Evolutionary conservation across 92 coral and sea anemone species (phyloP).

Genomic region (Siderastrea radians): DNA sequence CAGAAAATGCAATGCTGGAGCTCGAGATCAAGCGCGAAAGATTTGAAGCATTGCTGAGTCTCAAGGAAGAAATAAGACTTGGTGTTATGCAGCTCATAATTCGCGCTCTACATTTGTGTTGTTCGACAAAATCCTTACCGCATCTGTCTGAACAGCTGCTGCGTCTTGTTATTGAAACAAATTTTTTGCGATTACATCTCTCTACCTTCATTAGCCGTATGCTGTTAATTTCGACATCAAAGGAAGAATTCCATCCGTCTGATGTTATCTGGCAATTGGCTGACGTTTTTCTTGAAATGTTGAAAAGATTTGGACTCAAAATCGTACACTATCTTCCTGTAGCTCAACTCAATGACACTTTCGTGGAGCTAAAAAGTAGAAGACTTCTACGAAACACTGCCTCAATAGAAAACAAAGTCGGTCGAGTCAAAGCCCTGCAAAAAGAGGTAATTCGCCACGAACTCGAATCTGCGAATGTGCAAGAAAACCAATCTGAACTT

Average conservation of each 20-base stretch:
- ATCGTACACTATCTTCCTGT: constrained; percentile 62
- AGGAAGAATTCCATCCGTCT: background rate
- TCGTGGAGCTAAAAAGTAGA: constrained; percentile 10
- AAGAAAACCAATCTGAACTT: constrained; percentile 1
- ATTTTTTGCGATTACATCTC: constrained; percentile 2
- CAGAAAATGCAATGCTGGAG: constrained; percentile 31
- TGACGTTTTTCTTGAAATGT: constrained; percentile 21
- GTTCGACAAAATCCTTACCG: background rate
- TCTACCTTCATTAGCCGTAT: constrained; percentile 32
- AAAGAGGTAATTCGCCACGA: constrained; percentile 33
- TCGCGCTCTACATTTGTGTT: constrained; percentile 9
- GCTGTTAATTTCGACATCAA: background rate
- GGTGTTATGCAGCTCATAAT: constrained; percentile 53
- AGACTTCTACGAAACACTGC: constrained; percentile 12
- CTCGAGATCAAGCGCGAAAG: constrained; percentile 11
- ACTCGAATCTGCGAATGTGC: background rate
- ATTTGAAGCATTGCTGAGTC: constrained; percentile 43
- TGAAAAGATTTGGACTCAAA: constrained; percentile 30
- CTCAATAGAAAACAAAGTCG: constrained; percentile 40
- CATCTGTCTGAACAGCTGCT: background rate
- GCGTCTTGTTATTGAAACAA: background rate
- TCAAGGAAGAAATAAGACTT: constrained; percentile 38
- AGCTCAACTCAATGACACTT: constrained; percentile 63
- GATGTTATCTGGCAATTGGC: constrained; percentile 15
- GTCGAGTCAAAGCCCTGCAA: constrained; percentile 30